A percentile compares a stretch with the other conserved stretches of the same genome.
Evolutionary conservation across 2,888 invertebrate genomes (phyloP).

Genomic region (Drosophila hamatofila): DNA sequence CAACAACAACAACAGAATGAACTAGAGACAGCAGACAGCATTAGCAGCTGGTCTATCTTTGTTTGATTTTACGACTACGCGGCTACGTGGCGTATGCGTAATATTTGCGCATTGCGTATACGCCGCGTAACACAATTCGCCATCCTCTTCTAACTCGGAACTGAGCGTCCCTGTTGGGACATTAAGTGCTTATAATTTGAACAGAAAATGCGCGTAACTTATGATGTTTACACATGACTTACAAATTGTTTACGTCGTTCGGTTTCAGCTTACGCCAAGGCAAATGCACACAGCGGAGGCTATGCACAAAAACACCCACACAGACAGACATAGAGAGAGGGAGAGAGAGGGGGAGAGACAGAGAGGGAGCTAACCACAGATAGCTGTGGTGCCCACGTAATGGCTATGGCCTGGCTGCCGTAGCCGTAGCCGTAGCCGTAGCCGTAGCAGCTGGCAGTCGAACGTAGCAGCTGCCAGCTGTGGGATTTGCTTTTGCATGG

Average conservation of each 20-base stretch:
- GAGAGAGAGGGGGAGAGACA: not conserved
- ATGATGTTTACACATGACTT: slow-evolving; percentile 82
- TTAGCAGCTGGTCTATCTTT: slow-evolving; percentile 47
- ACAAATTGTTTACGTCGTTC: slow-evolving; percentile 78
- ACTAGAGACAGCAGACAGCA: slow-evolving; percentile 16
- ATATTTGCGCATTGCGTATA: slow-evolving; percentile 60
- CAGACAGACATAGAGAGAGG: too few relatives aligned
- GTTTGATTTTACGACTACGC: slow-evolving; percentile 54
- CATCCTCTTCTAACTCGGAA: slow-evolving; percentile 25
- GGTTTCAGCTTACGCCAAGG: slow-evolving; percentile 48
- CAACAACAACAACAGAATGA: slow-evolving; percentile 12
- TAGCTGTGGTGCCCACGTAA: slow-evolving; percentile 53
- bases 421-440: slow-evolving; percentile 20
- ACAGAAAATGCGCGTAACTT: slow-evolving; percentile 74
- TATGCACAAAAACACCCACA: slow-evolving; percentile 22
- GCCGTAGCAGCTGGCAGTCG: slow-evolving; percentile 32
- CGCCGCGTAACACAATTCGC: slow-evolving; percentile 16
- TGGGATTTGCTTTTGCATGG: slow-evolving; percentile 52
- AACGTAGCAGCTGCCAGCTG: slow-evolving; percentile 24
- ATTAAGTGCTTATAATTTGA: slow-evolving; percentile 80
- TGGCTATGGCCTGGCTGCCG: slow-evolving; percentile 39
- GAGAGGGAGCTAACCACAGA: slow-evolving; percentile 36
- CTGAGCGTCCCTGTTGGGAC: slow-evolving; percentile 49
- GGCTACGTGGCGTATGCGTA: slow-evolving; percentile 66
- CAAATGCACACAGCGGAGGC: slow-evolving; percentile 10